These are phyloP conservation scores for Todiramphus saurophagus DNA, from an alignment of 2,113 vertebrate species.

Conservation along the genomic window DNA sequence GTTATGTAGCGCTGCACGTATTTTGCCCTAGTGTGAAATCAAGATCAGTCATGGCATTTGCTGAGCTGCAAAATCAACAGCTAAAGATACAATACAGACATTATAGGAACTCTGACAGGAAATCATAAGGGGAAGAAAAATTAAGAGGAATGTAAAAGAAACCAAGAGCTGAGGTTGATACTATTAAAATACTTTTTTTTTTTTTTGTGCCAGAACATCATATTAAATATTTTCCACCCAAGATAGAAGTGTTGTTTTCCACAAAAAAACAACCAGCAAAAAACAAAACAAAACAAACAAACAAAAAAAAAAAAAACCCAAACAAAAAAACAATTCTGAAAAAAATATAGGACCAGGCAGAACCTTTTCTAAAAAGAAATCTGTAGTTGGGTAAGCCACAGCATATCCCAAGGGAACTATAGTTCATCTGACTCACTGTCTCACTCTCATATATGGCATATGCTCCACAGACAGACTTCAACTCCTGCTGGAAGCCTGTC, in stretches of 20 bases:
- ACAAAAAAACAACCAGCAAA: not conserved
- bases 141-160: not conserved
- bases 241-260: not conserved
- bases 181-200: not conserved
- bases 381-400: not conserved
- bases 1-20: rapidly evolving
- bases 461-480: not conserved
- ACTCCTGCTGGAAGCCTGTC: not conserved
- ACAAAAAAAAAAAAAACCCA: too few relatives aligned
- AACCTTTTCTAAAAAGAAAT: not conserved
- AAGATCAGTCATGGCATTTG: not conserved
- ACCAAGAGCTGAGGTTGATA: not conserved
- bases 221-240: not conserved
- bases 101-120: not conserved
- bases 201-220: not conserved
- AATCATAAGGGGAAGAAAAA: not conserved
- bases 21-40: not conserved
- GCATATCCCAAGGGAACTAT: not conserved
- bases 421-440: not conserved
- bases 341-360: not conserved
- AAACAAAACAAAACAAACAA: too few relatives aligned
- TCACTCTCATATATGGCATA: not conserved
- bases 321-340: too few relatives aligned
- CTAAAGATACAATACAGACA: not conserved
- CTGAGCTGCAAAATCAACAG: not conserved